phyloP scores from a whole-genome alignment of 1,140 invertebrate species.

The Daktulosphaira vitifoliae region DNA sequence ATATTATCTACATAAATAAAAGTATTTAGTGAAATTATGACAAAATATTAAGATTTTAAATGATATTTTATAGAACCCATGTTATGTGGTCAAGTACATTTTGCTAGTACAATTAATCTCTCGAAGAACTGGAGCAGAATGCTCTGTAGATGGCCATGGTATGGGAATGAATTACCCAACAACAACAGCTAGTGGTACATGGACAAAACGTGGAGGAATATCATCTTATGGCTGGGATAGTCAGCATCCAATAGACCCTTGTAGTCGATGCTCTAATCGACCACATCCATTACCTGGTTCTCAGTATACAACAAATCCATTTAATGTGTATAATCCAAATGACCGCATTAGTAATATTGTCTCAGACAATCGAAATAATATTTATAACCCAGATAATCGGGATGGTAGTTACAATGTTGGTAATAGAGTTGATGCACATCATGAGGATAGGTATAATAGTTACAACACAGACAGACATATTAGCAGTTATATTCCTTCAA shows the following conservation, averaged over 20 bases:
- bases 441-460: not conserved
- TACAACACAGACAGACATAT: not conserved
- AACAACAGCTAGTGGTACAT: slow-evolving; percentile 36
- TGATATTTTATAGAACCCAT: not conserved
- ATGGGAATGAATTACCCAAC: slow-evolving; percentile 37
- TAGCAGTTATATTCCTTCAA: not conserved
- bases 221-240: slow-evolving; percentile 35
- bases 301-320: slow-evolving; percentile 1
- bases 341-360: slow-evolving; percentile 3
- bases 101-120: slow-evolving; percentile 7
- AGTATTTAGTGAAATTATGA: no score
- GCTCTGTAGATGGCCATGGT: slow-evolving; percentile 13
- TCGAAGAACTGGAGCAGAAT: slow-evolving; percentile 5
- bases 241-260: slow-evolving; percentile 22
- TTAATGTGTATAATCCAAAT: not conserved
- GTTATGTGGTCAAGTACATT: not conserved
- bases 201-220: slow-evolving; percentile 42
- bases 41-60: no score
- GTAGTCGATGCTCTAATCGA: slow-evolving; percentile 15
- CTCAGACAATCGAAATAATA: not conserved
- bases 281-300: slow-evolving; percentile 17
- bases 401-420: not conserved
- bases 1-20: no score
- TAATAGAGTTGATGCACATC: not conserved
- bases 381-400: not conserved